Base-by-base conservation (phyloP, 2,888 invertebrate species). In the Pheosia tremula region DNA sequence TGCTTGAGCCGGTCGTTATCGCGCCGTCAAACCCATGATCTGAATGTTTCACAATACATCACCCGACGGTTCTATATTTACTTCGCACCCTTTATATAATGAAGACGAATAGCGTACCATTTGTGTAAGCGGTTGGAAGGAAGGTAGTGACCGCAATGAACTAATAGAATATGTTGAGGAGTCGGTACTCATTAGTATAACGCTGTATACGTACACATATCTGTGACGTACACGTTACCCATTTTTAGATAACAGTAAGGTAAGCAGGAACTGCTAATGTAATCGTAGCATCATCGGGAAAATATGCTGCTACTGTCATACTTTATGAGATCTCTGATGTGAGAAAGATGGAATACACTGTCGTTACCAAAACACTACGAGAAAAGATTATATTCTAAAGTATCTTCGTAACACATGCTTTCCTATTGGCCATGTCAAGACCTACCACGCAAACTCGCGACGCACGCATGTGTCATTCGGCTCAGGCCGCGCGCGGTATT, bases 21-120 rank as follows among this genome's bases (percentile, higher is more conserved):
- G n/a, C n/a, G 5, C 56, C 24, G 41, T 56, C 13, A n/a, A 56
- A 56, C 56, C 64, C 61, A 66, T 71, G 69, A 74, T 70, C 72
- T 68, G 9, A 56, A 11, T 56, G 56, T 41, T 68, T 64, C 63
- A 64, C 65, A 68, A 72, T 74, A 74, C 74, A 72, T 68, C 66
- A 69, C 63, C 67, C 62, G 56, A 61, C 69, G 63, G 71, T 77
- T 72, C 68, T 68, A 68, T 67, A 72, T 68, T 62, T 63, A 65
- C 57, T 60, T 61, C 62, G 63, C 65, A 75, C 72, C 69, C 75
- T 75, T 75, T 74, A 69, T 74, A 63, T 72, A 72, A 75, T 74
- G 65, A 75, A 70, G 72, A 75, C 69, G 64, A 59, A 76, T 76
- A 57, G 62, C 56, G 41, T 56, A 57, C 61, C 63, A 58, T 67